Conservation (phyloP, 2,797 vertebrate genomes). For the Danionella dracula region DNA sequence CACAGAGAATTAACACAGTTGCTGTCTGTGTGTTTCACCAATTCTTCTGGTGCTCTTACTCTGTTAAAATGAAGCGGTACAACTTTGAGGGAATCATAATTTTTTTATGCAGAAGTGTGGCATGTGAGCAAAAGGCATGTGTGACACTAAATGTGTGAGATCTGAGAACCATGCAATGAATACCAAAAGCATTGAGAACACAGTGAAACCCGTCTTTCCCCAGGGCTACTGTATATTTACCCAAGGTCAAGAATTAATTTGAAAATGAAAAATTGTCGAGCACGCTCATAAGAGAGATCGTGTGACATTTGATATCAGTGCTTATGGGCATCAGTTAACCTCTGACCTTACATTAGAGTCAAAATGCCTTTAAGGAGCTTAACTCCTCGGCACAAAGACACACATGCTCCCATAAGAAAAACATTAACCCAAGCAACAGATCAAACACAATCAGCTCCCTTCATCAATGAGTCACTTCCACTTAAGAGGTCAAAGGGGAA, state of each 20-base stretch:
- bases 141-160: too few species aligned
- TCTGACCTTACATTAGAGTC: constrained; percentile 59
- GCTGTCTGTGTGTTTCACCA: too few species aligned
- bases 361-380: constrained; percentile 56
- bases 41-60: too few species aligned
- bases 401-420: constrained; percentile 36
- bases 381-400: constrained; percentile 40
- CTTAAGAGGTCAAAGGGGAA: constrained; percentile 49
- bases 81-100: too few species aligned
- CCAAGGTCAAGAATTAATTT: neutral
- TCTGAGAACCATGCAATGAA: too few species aligned
- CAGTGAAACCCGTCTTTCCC: too few species aligned
- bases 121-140: too few species aligned
- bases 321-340: constrained; percentile 66
- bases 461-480: neutral
- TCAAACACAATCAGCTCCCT: neutral
- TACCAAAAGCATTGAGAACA: too few species aligned
- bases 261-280: neutral
- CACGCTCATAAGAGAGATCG: constrained; percentile 42
- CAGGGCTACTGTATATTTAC: neutral
- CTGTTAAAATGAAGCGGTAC: too few species aligned
- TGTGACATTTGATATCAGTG: constrained; percentile 54
- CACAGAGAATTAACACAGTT: too few species aligned
- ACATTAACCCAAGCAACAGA: neutral
- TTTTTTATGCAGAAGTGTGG: too few species aligned